Base-by-base conservation (phyloP, 2,113 vertebrate species). In the Apistogramma diplotaenia region DNA sequence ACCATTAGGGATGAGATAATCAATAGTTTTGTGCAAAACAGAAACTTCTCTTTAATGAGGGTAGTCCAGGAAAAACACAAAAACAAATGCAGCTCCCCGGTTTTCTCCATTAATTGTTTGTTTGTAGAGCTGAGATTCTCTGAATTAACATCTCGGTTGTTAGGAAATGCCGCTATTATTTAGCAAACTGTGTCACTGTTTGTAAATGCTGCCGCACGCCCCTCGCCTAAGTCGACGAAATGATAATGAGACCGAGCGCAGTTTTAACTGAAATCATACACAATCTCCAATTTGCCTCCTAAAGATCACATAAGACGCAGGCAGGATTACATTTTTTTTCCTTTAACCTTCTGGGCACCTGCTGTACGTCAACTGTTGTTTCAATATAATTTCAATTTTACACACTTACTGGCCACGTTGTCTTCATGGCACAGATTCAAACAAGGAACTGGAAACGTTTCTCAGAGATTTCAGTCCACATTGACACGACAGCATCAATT, bases 191-290 rank as follows among this genome's bases (percentile, higher is more conserved):
- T 35, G 35, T 76, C 16, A 1, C 18, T 51, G 49, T 78, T 81
- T 78, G n/a, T 43, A 13, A 54, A 54, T 35, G 59, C 25, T 43
- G 54, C 18, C 15, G 78, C 67, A 53, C 5, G 19, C 0, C 5
- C 5, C 16, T 7, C 23, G 2, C 43, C 23, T 49, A 67, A 49
- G 40, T 29, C 37, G 3, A 70, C 18, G 27, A 70, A 29, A 29
- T 16, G n/a, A 23, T 49, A 70, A 70, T 70, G 23, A 19, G 40
- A 0, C 10, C 10, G 6, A 65, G 37, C 33, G 62, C 53, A 5
- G 6, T 7, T 75, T 43, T 55, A 78, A 78, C 49, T 81, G 43
- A 83, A 87, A 23, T 27, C 21, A 72, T 59, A 76, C 25, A 35
- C 12, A 65, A 76, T 15, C 7, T 23, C 53, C 51, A 67, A 19